Conservation (phyloP, 2,113 vertebrate genomes). For the Corythaixoides concolor region DNA sequence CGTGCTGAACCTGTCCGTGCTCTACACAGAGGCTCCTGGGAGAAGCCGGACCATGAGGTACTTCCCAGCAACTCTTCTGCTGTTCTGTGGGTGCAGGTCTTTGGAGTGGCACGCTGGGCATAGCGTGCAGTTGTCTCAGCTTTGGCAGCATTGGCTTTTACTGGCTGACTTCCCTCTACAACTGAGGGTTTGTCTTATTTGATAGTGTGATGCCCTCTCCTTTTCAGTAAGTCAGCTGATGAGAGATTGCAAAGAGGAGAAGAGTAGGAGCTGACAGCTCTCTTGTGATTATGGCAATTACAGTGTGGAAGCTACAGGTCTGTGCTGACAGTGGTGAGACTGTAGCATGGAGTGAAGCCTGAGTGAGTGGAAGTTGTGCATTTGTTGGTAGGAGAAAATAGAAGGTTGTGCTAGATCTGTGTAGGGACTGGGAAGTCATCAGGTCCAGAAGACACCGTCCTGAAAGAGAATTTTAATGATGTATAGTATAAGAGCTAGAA, state of each 20-base stretch:
- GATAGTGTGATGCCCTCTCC: background rate
- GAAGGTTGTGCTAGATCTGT: background rate
- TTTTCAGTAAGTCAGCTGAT: background rate
- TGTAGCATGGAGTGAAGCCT: background rate
- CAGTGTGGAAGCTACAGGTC: background rate
- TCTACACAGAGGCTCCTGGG: background rate
- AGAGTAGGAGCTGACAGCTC: background rate
- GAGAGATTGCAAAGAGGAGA: background rate
- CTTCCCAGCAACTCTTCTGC: background rate
- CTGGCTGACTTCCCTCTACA: background rate
- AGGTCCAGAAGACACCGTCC: background rate
- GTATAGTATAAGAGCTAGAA: background rate
- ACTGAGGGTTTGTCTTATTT: background rate
- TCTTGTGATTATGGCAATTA: background rate
- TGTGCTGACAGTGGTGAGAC: background rate
- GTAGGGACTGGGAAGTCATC: background rate
- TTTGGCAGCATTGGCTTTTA: background rate
- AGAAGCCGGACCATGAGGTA: background rate
- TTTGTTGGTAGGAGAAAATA: background rate
- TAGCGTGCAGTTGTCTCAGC: background rate
- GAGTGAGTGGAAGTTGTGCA: background rate
- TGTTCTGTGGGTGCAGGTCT: background rate
- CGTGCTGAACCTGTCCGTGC: background rate
- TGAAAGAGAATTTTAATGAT: background rate
- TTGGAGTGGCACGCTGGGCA: rapidly evolving